phyloP scores from a whole-genome alignment of 37 sponge, comb jelly and placozoan genomes.

The Diacarnus erythraeanus region DNA sequence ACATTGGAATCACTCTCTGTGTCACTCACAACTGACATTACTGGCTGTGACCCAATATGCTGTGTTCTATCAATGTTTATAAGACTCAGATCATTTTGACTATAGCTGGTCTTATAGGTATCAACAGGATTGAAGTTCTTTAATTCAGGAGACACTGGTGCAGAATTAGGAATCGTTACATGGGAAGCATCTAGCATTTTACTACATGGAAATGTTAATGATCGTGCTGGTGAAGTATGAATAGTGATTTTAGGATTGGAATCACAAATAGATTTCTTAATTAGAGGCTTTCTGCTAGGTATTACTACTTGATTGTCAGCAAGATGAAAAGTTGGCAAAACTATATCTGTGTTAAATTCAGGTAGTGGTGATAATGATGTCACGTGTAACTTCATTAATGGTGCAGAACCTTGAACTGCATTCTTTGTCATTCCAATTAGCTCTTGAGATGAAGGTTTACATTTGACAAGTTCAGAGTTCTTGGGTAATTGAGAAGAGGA shows the following conservation, averaged over 20 bases:
- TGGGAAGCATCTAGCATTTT: too few relatives aligned
- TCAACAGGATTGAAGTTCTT: not conserved
- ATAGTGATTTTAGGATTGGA: too few relatives aligned
- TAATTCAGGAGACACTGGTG: not conserved
- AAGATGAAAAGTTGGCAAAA: not conserved
- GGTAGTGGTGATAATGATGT: not conserved
- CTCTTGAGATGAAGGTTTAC: too few relatives aligned
- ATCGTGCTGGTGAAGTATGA: too few relatives aligned
- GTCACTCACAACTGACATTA: not conserved
- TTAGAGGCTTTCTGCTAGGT: not conserved
- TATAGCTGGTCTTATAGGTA: not conserved
- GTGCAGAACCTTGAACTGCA: not conserved
- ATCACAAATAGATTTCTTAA: not conserved
- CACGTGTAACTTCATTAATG: not conserved
- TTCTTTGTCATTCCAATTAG: too few relatives aligned
- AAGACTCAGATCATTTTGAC: not conserved
- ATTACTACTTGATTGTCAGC: too few relatives aligned
- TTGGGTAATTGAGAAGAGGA: not conserved
- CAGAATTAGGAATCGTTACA: not conserved
- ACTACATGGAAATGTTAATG: too few relatives aligned
- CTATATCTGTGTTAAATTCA: not conserved
- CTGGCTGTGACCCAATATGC: not conserved
- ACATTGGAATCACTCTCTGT: not conserved
- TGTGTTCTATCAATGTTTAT: not conserved
- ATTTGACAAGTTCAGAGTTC: not conserved